Evolutionary conservation across 1,140 invertebrate genomes (phyloP), one percentile per base, ranked within the genome.

Genomic region (Portunus trituberculatus): DNA sequence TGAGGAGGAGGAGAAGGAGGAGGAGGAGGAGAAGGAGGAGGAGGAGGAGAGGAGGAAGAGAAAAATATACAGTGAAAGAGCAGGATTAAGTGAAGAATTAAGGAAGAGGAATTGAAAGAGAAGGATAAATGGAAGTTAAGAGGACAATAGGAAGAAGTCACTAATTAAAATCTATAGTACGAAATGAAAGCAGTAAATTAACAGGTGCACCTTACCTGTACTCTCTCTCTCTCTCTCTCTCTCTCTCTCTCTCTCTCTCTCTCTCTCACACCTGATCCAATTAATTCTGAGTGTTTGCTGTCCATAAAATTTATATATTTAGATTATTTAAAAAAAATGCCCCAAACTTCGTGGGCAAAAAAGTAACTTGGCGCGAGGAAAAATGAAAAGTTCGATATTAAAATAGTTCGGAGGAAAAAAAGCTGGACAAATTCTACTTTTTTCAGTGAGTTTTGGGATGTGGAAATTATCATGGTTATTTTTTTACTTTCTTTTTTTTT

Each of bases 321-420:
- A 76, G 67, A n/a, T 76, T n/a, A 76, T 59, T 59, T 59, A 7
- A n/a, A 76, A 76, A 76, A 76, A 76, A 76, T n/a, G 67, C n/a
- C n/a, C 6, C 20, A 76, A 76, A 76, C 20, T 76, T 76, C 25
- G 67, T n/a, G 0, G 20, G n/a, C 12, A 76, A 76, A 76, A 76
- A 76, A n/a, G 67, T 59, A 76, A 76, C 67, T 76, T n/a, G 4
- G n/a, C 67, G n/a, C 0, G n/a, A 76, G 16, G 16, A 76, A 76
- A 76, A 76, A 76, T 20, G n/a, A 7, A n/a, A 76, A 76, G 67
- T 76, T 76, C 67, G 67, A 76, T 76, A 76, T 76, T 76, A 76
- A 76, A 76, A 76, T n/a, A 76, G 67, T 76, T 76, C 6, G 67
- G 16, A 25, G 20, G n/a, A 76, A 76, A 76, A 76, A 76, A 76